phyloP scores from a whole-genome alignment of 2,113 vertebrate species.

The Hirundichthys speculiger region DNA sequence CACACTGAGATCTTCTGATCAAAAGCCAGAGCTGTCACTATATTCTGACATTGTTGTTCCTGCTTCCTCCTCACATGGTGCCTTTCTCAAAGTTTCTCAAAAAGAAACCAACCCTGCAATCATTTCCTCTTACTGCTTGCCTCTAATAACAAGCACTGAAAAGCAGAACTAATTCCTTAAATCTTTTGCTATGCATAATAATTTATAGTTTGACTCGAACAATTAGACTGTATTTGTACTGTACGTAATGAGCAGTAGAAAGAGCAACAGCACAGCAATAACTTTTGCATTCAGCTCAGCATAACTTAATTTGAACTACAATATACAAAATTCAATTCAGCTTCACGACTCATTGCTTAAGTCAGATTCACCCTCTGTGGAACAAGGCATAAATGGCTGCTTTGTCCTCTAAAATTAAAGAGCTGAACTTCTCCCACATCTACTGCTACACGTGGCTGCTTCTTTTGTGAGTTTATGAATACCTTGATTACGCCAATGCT shows the following conservation, averaged over 20 bases:
- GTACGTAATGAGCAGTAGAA: background rate
- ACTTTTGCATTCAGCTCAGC: conserved; percentile 27
- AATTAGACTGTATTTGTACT: background rate
- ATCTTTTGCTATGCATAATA: background rate
- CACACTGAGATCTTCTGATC: conserved; percentile 69
- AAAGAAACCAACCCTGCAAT: conserved; percentile 25
- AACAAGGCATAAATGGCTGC: conserved; percentile 59
- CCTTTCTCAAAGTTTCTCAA: conserved; percentile 7
- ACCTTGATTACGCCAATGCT: conserved; percentile 58
- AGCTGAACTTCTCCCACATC: conserved; percentile 62
- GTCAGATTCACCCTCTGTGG: conserved; percentile 39
- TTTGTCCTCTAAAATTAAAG: conserved; percentile 71
- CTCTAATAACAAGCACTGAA: conserved; percentile 4
- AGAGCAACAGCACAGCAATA: background rate
- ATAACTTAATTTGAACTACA: conserved; percentile 37
- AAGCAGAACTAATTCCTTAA: conserved; percentile 3
- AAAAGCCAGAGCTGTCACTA: conserved; percentile 68
- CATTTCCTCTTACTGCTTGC: background rate
- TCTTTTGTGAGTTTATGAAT: conserved; percentile 71
- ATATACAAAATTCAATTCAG: conserved; percentile 56
- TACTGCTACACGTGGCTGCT: conserved; percentile 59
- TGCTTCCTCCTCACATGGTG: conserved; percentile 19
- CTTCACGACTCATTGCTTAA: conserved; percentile 46
- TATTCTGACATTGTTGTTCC: conserved; percentile 55
- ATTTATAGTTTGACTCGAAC: background rate